Evolutionary conservation across 1,140 invertebrate species (phyloP).

Genomic region (Drosophila serrata): DNA sequence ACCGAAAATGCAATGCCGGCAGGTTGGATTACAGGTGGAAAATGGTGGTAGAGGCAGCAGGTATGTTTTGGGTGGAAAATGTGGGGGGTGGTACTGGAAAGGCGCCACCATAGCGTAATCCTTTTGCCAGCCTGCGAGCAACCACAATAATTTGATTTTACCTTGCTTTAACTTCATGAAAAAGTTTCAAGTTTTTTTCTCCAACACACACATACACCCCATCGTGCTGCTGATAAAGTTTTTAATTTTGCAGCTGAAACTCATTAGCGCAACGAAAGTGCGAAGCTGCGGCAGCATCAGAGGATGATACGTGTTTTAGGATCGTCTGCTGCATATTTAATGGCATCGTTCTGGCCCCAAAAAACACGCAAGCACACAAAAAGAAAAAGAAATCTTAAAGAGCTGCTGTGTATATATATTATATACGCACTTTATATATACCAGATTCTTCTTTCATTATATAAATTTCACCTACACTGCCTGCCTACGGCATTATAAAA

Average conservation of each 20-base stretch:
- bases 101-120: slow-evolving; percentile 62
- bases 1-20: slow-evolving; percentile 70
- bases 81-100: background rate
- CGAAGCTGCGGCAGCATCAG: slow-evolving; percentile 42
- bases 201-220: slow-evolving; percentile 35
- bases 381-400: slow-evolving; percentile 44
- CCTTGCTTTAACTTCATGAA: slow-evolving; percentile 84
- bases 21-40: slow-evolving; percentile 66
- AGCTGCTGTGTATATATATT: background rate
- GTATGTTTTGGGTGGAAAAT: slow-evolving; percentile 23
- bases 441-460: slow-evolving; percentile 3
- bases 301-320: slow-evolving; percentile 74
- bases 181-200: slow-evolving; percentile 79
- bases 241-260: slow-evolving; percentile 82
- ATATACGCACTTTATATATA: background rate
- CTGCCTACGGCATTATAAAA: slow-evolving; percentile 34
- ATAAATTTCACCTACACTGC: slow-evolving; percentile 17
- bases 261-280: slow-evolving; percentile 81
- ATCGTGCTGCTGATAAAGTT: slow-evolving; percentile 68
- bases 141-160: slow-evolving; percentile 84
- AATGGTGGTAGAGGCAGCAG: background rate
- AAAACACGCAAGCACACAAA: background rate
- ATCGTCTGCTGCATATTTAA: slow-evolving; percentile 76
- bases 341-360: slow-evolving; percentile 10
- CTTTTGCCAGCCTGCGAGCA: slow-evolving; percentile 77